Percentiles rank a stretch among this genome's conserved stretches.
Evolutionary conservation across 2,888 invertebrate genomes (phyloP).

Genomic region (Trissolcus brochymenae): DNA sequence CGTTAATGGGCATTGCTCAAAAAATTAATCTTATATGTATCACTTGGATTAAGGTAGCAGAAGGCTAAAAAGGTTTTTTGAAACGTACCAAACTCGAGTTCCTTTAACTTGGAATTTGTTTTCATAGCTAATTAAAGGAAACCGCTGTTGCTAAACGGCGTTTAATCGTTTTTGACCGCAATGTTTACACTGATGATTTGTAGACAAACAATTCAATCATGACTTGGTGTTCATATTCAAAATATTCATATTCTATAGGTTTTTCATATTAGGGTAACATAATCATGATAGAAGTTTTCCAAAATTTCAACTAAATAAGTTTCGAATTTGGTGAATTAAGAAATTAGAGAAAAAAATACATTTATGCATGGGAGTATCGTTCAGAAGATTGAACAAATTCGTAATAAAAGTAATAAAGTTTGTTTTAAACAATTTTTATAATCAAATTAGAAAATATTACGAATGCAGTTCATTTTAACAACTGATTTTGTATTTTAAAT

Average conservation of each 20-base stretch:
- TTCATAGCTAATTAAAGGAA: not conserved
- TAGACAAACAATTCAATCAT: not conserved
- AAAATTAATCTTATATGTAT: constrained; percentile 47
- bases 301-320: not conserved
- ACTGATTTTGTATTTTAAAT: no score
- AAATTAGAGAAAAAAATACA: no score
- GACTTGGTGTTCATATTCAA: not conserved
- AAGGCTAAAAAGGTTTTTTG: constrained; percentile 25
- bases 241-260: constrained; percentile 6
- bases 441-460: no score
- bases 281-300: not conserved
- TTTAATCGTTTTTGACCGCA: no score
- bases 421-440: no score
- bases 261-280: constrained; percentile 4
- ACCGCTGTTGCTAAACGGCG: not conserved
- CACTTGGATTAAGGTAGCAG: constrained; percentile 40
- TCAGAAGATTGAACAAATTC: no score
- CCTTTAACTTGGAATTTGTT: not conserved
- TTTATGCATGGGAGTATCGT: no score
- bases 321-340: no score
- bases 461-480: no score
- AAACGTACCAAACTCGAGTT: constrained; percentile 10
- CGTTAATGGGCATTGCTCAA: constrained; percentile 28
- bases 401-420: no score
- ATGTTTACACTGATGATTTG: no score